Conservation (phyloP, 2,797 vertebrate species). For the Anas bernieri region DNA sequence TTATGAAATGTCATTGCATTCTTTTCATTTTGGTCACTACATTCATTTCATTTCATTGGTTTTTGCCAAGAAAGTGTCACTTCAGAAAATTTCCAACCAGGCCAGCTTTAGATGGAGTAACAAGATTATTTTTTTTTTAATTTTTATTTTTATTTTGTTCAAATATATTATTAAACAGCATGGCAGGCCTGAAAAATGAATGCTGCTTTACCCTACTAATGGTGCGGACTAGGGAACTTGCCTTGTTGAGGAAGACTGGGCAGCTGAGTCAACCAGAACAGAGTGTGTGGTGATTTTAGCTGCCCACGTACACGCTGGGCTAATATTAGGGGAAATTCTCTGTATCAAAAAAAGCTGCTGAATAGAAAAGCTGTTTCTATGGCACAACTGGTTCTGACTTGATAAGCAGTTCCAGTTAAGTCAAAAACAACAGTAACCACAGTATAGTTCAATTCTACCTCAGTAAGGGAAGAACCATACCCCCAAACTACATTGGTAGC, state of each 20-base stretch:
- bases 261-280: not conserved
- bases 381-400: not conserved
- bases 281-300: not conserved
- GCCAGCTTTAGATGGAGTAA: not conserved
- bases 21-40: not conserved
- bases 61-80: not conserved
- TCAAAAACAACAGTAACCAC: not conserved
- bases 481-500: not conserved
- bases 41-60: not conserved
- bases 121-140: not conserved
- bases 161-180: not conserved
- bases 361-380: not conserved
- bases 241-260: not conserved
- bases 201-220: not conserved
- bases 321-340: not conserved
- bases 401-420: not conserved
- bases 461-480: not conserved
- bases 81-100: not conserved
- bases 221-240: not conserved
- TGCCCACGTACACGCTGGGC: not conserved
- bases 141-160: not conserved
- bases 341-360: not conserved
- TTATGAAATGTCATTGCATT: not conserved
- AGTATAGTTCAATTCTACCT: not conserved
- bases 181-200: not conserved